Evolutionary conservation across 2,113 vertebrate genomes (phyloP).

Genomic region (Plectropomus leopardus): DNA sequence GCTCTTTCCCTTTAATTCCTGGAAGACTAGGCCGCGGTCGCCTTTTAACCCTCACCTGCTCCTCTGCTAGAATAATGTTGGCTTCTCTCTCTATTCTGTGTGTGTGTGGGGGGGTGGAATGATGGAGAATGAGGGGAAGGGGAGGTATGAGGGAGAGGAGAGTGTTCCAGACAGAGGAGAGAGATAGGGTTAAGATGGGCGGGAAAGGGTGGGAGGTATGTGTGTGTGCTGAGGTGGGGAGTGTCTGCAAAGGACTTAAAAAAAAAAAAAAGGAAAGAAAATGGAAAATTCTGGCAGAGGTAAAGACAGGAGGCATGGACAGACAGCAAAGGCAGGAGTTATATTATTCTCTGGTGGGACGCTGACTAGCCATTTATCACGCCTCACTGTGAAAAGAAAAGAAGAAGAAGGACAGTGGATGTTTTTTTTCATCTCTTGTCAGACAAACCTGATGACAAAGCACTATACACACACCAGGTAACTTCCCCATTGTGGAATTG

Average conservation of each 20-base stretch:
- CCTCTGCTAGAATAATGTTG: slow-evolving; percentile 82
- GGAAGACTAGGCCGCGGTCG: slow-evolving; percentile 79
- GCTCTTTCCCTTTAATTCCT: slow-evolving; percentile 83
- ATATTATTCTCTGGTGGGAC: slow-evolving; percentile 76
- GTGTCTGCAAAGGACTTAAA: slow-evolving; percentile 30
- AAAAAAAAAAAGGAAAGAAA: slow-evolving; percentile 43
- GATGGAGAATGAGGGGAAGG: slow-evolving; percentile 44
- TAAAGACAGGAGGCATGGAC: slow-evolving; percentile 63
- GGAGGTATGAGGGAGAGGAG: slow-evolving; percentile 45
- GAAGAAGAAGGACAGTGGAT: slow-evolving; percentile 38
- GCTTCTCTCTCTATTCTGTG: slow-evolving; percentile 65
- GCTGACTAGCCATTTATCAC: slow-evolving; percentile 80
- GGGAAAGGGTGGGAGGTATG: slow-evolving; percentile 46
- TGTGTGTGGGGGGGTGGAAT: slow-evolving; percentile 36
- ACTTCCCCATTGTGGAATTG: slow-evolving; percentile 58
- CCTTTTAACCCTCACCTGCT: slow-evolving; percentile 84
- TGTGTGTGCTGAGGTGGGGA: slow-evolving; percentile 23
- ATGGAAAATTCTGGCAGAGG: slow-evolving; percentile 63
- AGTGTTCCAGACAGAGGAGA: slow-evolving; percentile 50
- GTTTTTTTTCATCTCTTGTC: slow-evolving; percentile 60
- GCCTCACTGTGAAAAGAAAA: slow-evolving; percentile 66
- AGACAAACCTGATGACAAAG: slow-evolving; percentile 81
- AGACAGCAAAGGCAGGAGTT: slow-evolving; percentile 68
- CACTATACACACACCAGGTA: slow-evolving; percentile 69
- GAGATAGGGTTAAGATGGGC: slow-evolving; percentile 70